phyloP scores from a whole-genome alignment of 2,888 invertebrate genomes.

The Netelia fuscicornis region DNA sequence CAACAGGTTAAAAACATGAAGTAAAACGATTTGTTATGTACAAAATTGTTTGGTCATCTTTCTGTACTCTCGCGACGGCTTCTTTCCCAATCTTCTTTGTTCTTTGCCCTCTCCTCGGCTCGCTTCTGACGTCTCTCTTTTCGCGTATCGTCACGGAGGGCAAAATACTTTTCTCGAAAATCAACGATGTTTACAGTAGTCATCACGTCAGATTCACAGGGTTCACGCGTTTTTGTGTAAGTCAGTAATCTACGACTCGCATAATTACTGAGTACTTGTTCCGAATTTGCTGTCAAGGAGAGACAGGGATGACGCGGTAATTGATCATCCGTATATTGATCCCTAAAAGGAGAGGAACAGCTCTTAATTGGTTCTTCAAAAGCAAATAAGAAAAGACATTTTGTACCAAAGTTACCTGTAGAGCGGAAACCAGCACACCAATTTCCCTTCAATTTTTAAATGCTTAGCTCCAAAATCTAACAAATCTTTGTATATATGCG shows the following conservation, averaged over 20 bases:
- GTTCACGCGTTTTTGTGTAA: constrained; percentile 91
- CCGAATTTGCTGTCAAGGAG: constrained; percentile 92
- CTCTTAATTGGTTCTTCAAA: neutral
- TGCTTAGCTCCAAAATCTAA: constrained; percentile 93
- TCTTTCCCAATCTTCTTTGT: constrained; percentile 78
- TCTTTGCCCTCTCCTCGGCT: constrained; percentile 83
- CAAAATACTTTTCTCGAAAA: constrained; percentile 90
- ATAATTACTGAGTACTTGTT: constrained; percentile 93
- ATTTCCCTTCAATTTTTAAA: constrained; percentile 90
- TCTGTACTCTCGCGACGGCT: constrained; percentile 73
- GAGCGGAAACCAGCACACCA: constrained; percentile 98
- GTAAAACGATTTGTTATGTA: constrained; percentile 66
- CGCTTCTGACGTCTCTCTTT: constrained; percentile 87
- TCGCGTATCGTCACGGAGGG: constrained; percentile 88
- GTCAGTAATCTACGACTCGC: constrained; percentile 94
- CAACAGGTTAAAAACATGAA: constrained; percentile 58
- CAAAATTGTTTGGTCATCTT: constrained; percentile 72
- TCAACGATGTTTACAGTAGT: constrained; percentile 83
- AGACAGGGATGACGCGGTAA: constrained; percentile 94
- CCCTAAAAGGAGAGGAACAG: constrained; percentile 85
- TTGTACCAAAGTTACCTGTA: constrained; percentile 87
- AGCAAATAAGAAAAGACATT: neutral
- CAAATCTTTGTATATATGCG: constrained; percentile 93
- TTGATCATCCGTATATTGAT: constrained; percentile 89
- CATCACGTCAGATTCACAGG: constrained; percentile 79